Conservation (phyloP, 2,888 invertebrate genomes). For the Homarus gammarus region DNA sequence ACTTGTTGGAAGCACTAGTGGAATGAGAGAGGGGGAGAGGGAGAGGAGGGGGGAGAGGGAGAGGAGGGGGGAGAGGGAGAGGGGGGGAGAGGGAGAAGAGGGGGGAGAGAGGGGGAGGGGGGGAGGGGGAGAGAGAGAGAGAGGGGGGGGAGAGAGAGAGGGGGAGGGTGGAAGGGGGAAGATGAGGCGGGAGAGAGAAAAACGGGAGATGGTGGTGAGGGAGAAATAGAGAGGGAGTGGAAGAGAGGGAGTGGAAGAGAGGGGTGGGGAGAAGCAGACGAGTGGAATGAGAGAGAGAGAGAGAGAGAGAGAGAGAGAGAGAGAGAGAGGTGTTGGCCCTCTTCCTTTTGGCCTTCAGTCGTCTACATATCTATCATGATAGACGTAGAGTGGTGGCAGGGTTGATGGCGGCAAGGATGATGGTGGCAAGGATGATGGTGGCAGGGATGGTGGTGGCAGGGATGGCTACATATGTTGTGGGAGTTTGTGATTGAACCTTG, state of each 20-base stretch:
- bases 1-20: not conserved
- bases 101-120: not conserved
- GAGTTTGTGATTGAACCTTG: too few relatives aligned
- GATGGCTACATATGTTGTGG: too few relatives aligned
- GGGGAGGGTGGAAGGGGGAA: too few relatives aligned
- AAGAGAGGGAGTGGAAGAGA: not conserved
- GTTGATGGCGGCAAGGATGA: too few relatives aligned
- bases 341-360: too few relatives aligned
- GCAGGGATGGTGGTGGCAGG: too few relatives aligned
- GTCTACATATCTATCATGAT: too few relatives aligned
- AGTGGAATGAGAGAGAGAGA: constrained; percentile 3
- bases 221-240: constrained; percentile 28
- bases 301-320: not conserved
- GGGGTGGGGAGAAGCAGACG: not conserved
- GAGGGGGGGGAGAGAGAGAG: not conserved
- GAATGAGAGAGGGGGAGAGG: constrained; percentile 17
- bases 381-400: too few relatives aligned
- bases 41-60: constrained; percentile 16
- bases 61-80: not conserved
- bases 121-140: not conserved
- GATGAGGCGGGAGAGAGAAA: not conserved
- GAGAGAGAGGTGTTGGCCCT: too few relatives aligned
- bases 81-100: constrained; percentile 5
- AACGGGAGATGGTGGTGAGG: not conserved
- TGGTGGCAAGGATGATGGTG: too few relatives aligned